Conservation (phyloP, 2,113 vertebrate species). For the cattle (Bos taurus) region DNA sequence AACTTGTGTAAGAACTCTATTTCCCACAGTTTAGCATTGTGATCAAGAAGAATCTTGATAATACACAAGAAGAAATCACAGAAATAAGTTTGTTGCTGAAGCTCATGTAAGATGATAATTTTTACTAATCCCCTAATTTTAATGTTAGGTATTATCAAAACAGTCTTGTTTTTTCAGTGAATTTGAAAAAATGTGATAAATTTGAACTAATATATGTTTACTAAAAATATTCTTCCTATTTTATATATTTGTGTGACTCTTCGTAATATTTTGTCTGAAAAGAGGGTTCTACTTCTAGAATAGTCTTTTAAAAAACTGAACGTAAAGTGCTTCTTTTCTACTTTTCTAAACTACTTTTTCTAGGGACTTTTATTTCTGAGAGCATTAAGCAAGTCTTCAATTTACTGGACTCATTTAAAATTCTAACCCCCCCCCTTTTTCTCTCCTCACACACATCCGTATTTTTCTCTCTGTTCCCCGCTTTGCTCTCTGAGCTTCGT, state of each 20-base stretch:
- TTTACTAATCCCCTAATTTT: neutral
- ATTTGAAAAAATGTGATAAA: constrained; percentile 1
- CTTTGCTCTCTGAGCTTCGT: neutral
- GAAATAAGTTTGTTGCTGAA: neutral
- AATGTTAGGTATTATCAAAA: constrained; percentile 10
- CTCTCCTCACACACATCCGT: neutral
- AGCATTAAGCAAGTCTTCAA: neutral
- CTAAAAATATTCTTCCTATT: neutral
- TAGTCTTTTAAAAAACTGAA: neutral
- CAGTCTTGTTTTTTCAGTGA: constrained; percentile 5
- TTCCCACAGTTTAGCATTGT: neutral
- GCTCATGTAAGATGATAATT: neutral
- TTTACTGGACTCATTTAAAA: neutral
- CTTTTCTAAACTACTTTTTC: neutral
- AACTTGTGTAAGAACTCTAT: neutral
- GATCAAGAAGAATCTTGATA: neutral
- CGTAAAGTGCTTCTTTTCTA: neutral
- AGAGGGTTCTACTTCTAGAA: neutral
- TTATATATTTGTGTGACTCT: constrained; percentile 7
- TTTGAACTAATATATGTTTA: constrained; percentile 3
- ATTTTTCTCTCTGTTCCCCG: neutral
- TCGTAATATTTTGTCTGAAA: neutral
- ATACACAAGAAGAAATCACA: neutral
- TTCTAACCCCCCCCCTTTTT: neutral
- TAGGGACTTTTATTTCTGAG: neutral